phyloP scores from a whole-genome alignment of 37 sponge, comb jelly and placozoan genomes.

The Haliclona indistincta region DNA sequence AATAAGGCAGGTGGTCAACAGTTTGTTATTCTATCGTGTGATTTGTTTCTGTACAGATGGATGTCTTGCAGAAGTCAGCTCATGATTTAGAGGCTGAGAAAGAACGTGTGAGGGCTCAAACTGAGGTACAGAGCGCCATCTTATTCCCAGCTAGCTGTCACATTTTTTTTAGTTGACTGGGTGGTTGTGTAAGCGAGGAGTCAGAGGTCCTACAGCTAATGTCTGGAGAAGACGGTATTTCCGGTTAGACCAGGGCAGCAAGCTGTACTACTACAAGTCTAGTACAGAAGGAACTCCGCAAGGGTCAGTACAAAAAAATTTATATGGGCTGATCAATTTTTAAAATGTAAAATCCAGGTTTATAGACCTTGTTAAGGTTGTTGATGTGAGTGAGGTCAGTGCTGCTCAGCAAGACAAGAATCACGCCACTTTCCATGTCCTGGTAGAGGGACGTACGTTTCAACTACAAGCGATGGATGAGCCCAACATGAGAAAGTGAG shows the following conservation, averaged over 20 bases:
- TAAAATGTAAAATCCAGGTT: conserved; percentile 18
- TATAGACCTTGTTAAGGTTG: conserved; percentile 70
- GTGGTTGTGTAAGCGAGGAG: conserved; percentile 72
- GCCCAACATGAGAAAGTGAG: conserved; percentile 70
- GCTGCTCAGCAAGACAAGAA: conserved; percentile 71
- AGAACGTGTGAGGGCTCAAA: neutral
- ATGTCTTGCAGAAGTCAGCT: neutral
- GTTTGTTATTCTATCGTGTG: neutral
- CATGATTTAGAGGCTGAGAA: neutral
- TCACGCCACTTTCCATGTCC: conserved; percentile 63
- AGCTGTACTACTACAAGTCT: conserved; percentile 72
- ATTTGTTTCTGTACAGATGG: neutral
- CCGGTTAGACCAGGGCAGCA: conserved; percentile 62
- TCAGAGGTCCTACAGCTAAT: conserved; percentile 71
- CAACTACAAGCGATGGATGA: conserved; percentile 70
- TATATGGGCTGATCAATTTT: neutral
- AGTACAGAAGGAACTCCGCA: conserved; percentile 64
- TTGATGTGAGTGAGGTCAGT: conserved; percentile 42
- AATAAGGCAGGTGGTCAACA: conserved; percentile 9
- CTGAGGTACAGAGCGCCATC: no score
- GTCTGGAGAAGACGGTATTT: conserved; percentile 77
- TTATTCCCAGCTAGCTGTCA: no score
- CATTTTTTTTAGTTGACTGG: conserved; percentile 37
- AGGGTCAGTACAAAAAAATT: conserved; percentile 54
- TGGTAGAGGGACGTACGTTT: conserved; percentile 67